phyloP scores from a whole-genome alignment of 2,113 vertebrate genomes.

The Epinephelus cyanopodus region DNA sequence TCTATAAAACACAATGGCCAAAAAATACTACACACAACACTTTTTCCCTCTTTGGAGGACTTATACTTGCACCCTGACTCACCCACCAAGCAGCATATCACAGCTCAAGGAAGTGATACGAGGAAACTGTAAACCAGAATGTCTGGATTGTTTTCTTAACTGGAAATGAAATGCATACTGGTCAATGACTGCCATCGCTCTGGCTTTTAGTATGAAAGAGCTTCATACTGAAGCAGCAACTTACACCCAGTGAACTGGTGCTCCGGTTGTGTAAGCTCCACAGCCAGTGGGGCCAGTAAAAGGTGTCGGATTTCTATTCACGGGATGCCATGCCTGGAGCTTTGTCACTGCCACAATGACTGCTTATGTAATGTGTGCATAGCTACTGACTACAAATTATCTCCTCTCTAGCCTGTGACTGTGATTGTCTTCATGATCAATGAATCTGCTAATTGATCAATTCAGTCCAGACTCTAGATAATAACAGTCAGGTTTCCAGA shows the following conservation, averaged over 20 bases:
- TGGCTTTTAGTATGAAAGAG: background rate
- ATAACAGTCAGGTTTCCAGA: background rate
- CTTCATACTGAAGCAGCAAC: background rate
- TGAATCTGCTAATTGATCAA: background rate
- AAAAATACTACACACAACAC: background rate
- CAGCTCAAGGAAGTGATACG: background rate
- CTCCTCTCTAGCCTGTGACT: background rate
- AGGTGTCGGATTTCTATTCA: constrained; percentile 64
- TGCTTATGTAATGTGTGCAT: constrained; percentile 16
- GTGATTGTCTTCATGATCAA: background rate
- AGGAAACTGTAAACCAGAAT: background rate
- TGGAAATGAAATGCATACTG: background rate
- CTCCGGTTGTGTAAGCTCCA: constrained; percentile 35
- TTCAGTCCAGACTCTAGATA: background rate
- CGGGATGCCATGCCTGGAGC: constrained; percentile 2
- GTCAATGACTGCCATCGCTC: no score
- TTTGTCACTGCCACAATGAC: constrained; percentile 51
- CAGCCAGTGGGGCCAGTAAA: constrained; percentile 13
- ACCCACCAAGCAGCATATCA: background rate
- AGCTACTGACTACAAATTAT: constrained; percentile 7
- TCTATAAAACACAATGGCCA: background rate
- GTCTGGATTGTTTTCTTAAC: background rate
- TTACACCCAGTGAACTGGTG: background rate
- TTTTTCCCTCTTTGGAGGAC: background rate
- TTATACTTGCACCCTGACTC: background rate